Evolutionary conservation across 1,140 invertebrate species (phyloP).

Genomic region (Ceratosolen solmsi): DNA sequence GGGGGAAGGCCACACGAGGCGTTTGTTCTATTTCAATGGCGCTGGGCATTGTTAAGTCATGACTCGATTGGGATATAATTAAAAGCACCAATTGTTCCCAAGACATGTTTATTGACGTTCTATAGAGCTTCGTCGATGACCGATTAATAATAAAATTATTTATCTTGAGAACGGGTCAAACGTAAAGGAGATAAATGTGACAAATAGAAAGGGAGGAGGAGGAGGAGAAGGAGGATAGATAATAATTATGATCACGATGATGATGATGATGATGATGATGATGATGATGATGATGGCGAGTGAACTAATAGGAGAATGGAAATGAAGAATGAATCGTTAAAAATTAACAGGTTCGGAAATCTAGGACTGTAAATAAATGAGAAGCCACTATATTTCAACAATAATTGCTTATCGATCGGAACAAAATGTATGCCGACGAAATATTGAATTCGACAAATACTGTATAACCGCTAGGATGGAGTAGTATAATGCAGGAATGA

Average conservation of each 20-base stretch:
- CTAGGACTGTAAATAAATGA: constrained; percentile 31
- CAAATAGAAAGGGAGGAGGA: background rate
- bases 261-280: too few species aligned
- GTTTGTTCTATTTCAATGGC: too few species aligned
- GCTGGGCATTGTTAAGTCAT: too few species aligned
- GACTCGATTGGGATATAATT: too few species aligned
- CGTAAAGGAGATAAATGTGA: background rate
- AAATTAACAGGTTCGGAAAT: constrained; percentile 5
- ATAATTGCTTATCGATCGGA: constrained; percentile 45
- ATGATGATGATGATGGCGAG: too few species aligned
- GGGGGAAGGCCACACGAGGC: too few species aligned
- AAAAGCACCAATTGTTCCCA: background rate
- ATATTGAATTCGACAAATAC: background rate
- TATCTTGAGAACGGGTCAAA: background rate
- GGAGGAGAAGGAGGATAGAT: background rate
- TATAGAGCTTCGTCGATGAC: too few species aligned
- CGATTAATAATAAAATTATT: background rate
- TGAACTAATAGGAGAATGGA: background rate
- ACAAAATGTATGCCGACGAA: background rate
- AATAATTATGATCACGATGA: too few species aligned
- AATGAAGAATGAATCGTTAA: background rate
- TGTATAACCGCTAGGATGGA: background rate
- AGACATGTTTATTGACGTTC: too few species aligned
- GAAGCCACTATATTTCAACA: constrained; percentile 27
- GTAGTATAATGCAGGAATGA: constrained; percentile 1